A percentile compares a stretch with the other conserved stretches of the same genome.
Evolutionary conservation across 2,888 invertebrate species (phyloP).

Genomic region (Lasioglossum figueresi): DNA sequence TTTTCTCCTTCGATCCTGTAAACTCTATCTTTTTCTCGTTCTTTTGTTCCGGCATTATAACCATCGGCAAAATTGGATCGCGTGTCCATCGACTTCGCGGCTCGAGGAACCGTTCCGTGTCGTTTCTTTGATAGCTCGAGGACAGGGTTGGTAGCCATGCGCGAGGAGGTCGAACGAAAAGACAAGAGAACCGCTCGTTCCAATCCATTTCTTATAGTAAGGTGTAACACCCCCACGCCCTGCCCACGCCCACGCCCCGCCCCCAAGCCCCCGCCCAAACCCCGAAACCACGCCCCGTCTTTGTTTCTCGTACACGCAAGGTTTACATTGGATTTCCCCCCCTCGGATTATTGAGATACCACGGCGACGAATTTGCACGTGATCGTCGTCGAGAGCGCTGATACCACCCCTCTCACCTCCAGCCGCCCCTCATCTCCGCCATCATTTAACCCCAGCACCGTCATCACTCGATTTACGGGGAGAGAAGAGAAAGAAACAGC

Average conservation of each 20-base stretch:
- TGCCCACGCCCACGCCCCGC: not conserved
- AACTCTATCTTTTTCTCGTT: not conserved
- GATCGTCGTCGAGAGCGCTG: conserved; percentile 41
- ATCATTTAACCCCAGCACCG: conserved; percentile 16
- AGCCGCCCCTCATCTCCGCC: not conserved
- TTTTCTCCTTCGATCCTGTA: not conserved
- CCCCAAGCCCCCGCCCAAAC: not conserved
- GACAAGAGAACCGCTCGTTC: conserved; percentile 60
- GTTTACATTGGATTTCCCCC: conserved; percentile 82
- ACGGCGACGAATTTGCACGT: conserved; percentile 32
- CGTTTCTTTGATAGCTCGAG: conserved; percentile 1
- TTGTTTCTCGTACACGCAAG: conserved; percentile 71
- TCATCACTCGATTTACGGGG: conserved; percentile 13
- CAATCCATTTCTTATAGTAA: conserved; percentile 84
- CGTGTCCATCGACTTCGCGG: not conserved
- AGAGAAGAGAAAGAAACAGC: conserved; percentile 28
- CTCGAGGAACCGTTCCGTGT: not conserved
- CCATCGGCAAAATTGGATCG: not conserved
- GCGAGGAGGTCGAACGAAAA: conserved; percentile 15
- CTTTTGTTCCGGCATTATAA: not conserved
- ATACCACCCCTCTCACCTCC: conserved; percentile 14
- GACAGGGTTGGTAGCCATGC: conserved; percentile 12
- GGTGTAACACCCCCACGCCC: conserved; percentile 69
- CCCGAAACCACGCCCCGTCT: conserved; percentile 39
- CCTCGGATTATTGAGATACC: conserved; percentile 20